These are phyloP conservation scores for Merops nubicus DNA, from an alignment of 2,113 vertebrate species.

Conservation along the genomic window DNA sequence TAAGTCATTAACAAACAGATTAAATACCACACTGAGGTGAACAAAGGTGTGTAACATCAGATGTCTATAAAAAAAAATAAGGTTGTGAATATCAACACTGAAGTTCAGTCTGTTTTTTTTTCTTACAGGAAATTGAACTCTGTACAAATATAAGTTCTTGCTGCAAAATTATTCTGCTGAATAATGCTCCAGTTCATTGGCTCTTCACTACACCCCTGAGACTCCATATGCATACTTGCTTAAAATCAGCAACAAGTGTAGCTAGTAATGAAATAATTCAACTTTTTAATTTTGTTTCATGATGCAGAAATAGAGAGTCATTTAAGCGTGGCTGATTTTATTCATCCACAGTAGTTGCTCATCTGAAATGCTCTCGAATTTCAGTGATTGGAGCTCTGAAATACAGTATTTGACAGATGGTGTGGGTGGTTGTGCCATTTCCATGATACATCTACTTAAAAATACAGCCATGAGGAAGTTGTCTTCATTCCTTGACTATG, in stretches of 20 bases:
- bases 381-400: slow-evolving; percentile 55
- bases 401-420: slow-evolving; percentile 43
- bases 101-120: background rate
- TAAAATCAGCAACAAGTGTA: slow-evolving; percentile 13
- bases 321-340: slow-evolving; percentile 49
- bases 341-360: slow-evolving; percentile 23
- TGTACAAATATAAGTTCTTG: background rate
- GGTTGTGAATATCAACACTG: background rate
- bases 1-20: background rate
- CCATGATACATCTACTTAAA: slow-evolving; percentile 51
- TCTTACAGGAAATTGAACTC: background rate
- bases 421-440: slow-evolving; percentile 46
- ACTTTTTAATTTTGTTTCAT: slow-evolving; percentile 45
- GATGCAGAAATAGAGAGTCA: slow-evolving; percentile 48
- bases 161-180: background rate
- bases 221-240: background rate
- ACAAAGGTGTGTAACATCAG: background rate
- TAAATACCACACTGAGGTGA: background rate
- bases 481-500: slow-evolving; percentile 17
- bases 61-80: background rate
- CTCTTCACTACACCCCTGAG: background rate
- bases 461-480: slow-evolving; percentile 25
- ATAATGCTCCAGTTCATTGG: background rate
- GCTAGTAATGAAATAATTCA: slow-evolving; percentile 40
- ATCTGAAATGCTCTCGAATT: slow-evolving; percentile 50